Evolutionary conservation across 1,140 invertebrate genomes (phyloP).

Genomic region (Drosophila sp.): DNA sequence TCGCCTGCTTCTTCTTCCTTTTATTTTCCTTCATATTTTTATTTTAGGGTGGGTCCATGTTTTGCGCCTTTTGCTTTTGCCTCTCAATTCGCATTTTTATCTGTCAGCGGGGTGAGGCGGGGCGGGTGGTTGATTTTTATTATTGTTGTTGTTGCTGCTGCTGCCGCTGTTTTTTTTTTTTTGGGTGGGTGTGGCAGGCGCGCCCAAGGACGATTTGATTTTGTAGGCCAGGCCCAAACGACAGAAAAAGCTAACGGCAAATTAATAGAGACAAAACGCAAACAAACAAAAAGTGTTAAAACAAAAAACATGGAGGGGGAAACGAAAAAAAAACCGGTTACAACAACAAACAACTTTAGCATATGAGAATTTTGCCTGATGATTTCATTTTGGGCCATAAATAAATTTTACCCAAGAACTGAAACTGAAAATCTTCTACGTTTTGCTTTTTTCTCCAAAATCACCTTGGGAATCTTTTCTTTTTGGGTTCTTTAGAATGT

Average conservation of each 20-base stretch:
- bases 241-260: background rate
- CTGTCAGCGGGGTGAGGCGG: slow-evolving; percentile 33
- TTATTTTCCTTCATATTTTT: slow-evolving; percentile 29
- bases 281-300: slow-evolving; percentile 32
- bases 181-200: slow-evolving; percentile 15
- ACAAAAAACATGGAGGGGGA: slow-evolving; percentile 14
- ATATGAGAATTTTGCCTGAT: slow-evolving; percentile 59
- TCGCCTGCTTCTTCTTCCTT: slow-evolving; percentile 2
- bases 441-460: background rate
- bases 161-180: background rate
- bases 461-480: background rate
- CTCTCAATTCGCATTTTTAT: slow-evolving; percentile 61
- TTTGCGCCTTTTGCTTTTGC: slow-evolving; percentile 51
- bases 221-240: slow-evolving; percentile 3
- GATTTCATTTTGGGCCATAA: slow-evolving; percentile 61
- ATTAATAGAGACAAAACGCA: background rate
- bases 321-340: slow-evolving; percentile 36
- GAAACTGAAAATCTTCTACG: slow-evolving; percentile 24
- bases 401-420: slow-evolving; percentile 21
- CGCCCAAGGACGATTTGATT: slow-evolving; percentile 38
- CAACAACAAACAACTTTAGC: slow-evolving; percentile 33
- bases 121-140: slow-evolving; percentile 16
- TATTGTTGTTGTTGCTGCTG: slow-evolving; percentile 30
- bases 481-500: background rate
- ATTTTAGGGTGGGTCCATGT: slow-evolving; percentile 73